phyloP scores from a whole-genome alignment of 2,888 invertebrate species.

The Stictocephala bisonia region DNA sequence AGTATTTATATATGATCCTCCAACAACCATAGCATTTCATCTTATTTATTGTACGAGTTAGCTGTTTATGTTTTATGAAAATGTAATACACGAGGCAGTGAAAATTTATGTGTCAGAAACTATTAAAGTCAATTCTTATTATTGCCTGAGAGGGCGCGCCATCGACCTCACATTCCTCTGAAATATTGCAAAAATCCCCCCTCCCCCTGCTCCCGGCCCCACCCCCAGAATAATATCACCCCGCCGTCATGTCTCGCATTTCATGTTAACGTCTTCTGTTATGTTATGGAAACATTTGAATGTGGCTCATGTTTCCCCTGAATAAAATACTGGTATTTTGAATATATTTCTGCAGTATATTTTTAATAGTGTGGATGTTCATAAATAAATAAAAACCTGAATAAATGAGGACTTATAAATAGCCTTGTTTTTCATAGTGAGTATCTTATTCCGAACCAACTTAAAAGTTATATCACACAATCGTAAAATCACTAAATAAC shows the following conservation, averaged over 20 bases:
- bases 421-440: no score
- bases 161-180: slow-evolving; percentile 17
- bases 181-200: background rate
- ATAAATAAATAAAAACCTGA: no score
- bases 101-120: slow-evolving; percentile 49
- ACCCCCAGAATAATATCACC: background rate
- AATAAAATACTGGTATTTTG: no score
- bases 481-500: no score
- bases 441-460: no score
- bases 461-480: no score
- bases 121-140: slow-evolving; percentile 47
- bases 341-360: no score
- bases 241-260: background rate
- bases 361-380: no score
- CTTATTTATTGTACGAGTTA: slow-evolving; percentile 32
- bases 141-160: slow-evolving; percentile 29
- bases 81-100: slow-evolving; percentile 42
- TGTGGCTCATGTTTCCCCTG: no score
- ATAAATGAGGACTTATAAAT: no score
- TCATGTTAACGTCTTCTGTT: slow-evolving; percentile 2
- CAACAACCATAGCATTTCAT: slow-evolving; percentile 29
- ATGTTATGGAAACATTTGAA: no score
- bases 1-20: slow-evolving; percentile 12
- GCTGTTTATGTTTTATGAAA: slow-evolving; percentile 48
- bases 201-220: slow-evolving; percentile 1